Evolutionary conservation across 2,888 invertebrate genomes (phyloP).

Genomic region (Hecatera dysodea): DNA sequence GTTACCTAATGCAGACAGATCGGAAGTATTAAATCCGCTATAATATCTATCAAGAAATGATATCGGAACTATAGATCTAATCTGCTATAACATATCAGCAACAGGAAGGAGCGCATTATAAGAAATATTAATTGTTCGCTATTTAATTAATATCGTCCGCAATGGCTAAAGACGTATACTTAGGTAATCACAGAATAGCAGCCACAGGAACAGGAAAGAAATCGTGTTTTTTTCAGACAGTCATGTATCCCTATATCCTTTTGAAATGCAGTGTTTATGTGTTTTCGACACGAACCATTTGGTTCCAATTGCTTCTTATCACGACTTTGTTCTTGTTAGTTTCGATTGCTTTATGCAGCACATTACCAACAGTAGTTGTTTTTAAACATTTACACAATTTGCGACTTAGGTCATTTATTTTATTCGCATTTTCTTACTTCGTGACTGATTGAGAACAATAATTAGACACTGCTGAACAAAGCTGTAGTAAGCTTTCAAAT

Average conservation of each 20-base stretch:
- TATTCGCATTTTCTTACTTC: constrained; percentile 16
- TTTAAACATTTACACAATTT: constrained; percentile 10
- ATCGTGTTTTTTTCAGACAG: constrained; percentile 63
- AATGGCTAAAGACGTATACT: constrained; percentile 56
- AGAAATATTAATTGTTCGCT: constrained; percentile 70
- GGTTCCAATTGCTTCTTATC: constrained; percentile 43
- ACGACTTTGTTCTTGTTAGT: constrained; percentile 37
- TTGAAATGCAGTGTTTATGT: constrained; percentile 51
- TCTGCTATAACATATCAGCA: constrained; percentile 61
- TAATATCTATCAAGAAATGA: constrained; percentile 39
- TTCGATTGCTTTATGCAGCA: constrained; percentile 26
- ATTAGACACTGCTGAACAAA: constrained; percentile 12
- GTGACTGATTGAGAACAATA: constrained; percentile 15
- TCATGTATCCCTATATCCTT: constrained; percentile 53
- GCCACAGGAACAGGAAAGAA: constrained; percentile 72
- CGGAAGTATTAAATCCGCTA: constrained; percentile 42
- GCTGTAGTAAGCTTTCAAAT: constrained; percentile 24
- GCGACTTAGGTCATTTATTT: constrained; percentile 2
- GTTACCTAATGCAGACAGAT: constrained; percentile 20
- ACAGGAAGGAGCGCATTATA: constrained; percentile 70
- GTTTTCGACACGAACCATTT: constrained; percentile 47
- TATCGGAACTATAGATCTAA: constrained; percentile 67
- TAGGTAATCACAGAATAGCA: constrained; percentile 64
- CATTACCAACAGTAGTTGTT: not conserved
- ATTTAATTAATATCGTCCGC: constrained; percentile 75